phyloP scores from a whole-genome alignment of 2,113 vertebrate species.

The Hypanus sabinus region DNA sequence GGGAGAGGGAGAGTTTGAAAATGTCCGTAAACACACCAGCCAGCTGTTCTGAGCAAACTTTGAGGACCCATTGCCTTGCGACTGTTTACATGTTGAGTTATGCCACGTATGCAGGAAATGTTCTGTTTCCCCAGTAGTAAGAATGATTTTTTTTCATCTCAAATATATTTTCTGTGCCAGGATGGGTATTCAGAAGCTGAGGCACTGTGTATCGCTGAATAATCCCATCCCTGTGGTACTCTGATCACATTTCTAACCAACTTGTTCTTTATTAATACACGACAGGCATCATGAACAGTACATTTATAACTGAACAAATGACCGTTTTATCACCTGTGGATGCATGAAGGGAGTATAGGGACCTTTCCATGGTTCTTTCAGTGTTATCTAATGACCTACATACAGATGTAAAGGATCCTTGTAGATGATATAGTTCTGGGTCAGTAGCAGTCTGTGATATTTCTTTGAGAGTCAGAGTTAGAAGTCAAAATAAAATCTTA shows the following conservation, averaged over 20 bases:
- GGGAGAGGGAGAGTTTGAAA: too few relatives aligned
- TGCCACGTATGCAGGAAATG: background rate
- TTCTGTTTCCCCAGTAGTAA: background rate
- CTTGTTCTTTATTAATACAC: background rate
- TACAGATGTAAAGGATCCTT: background rate
- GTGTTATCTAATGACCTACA: background rate
- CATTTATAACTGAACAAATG: background rate
- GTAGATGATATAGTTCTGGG: background rate
- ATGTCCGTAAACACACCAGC: too few relatives aligned
- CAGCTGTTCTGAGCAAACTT: too few relatives aligned
- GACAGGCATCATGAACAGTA: background rate
- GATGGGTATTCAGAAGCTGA: background rate
- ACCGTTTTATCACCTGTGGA: background rate
- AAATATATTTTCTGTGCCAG: background rate
- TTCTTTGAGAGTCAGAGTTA: background rate
- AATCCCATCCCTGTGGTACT: background rate
- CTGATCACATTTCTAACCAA: background rate
- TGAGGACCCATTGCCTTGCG: too few relatives aligned
- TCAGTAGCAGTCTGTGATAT: background rate
- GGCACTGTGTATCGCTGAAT: background rate
- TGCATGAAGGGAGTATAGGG: background rate
- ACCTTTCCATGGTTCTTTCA: background rate
- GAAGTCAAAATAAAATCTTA: background rate
- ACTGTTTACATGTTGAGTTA: background rate
- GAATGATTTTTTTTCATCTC: background rate